These are phyloP conservation scores for Eilema depressum DNA, from an alignment of 2,888 invertebrate genomes.

Conservation along the genomic window DNA sequence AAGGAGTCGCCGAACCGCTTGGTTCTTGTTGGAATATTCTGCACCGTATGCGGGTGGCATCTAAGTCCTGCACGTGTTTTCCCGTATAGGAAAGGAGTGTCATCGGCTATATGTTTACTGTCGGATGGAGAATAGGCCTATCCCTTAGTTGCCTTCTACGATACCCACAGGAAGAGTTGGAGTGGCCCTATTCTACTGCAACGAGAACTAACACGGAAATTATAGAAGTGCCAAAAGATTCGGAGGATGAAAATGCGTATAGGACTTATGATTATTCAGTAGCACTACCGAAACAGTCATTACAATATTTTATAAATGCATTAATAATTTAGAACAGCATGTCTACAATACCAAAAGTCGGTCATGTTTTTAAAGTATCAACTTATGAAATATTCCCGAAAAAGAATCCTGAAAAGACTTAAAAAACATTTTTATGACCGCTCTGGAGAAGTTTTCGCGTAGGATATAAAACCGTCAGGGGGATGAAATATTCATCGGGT, in stretches of 20 bases:
- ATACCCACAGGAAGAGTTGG: too few relatives aligned
- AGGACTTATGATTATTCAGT: background rate
- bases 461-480: background rate
- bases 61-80: too few relatives aligned
- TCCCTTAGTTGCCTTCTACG: too few relatives aligned
- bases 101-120: too few relatives aligned
- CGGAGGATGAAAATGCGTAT: background rate
- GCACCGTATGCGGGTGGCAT: too few relatives aligned
- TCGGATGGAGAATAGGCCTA: too few relatives aligned
- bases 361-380: background rate
- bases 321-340: background rate
- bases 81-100: too few relatives aligned
- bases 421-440: conserved; percentile 3
- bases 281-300: background rate
- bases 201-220: too few relatives aligned
- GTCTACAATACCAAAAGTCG: background rate
- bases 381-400: background rate
- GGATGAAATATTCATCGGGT: background rate
- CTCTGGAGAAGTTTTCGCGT: background rate
- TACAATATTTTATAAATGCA: background rate
- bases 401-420: background rate
- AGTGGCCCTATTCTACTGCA: too few relatives aligned
- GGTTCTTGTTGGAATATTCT: too few relatives aligned
- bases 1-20: too few relatives aligned
- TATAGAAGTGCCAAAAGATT: too few relatives aligned